Percentiles rank a stretch among this genome's conserved stretches.
These are phyloP conservation scores for Calameuta pallipes DNA, from an alignment of 2,888 invertebrate genomes.

Conservation along the genomic window DNA sequence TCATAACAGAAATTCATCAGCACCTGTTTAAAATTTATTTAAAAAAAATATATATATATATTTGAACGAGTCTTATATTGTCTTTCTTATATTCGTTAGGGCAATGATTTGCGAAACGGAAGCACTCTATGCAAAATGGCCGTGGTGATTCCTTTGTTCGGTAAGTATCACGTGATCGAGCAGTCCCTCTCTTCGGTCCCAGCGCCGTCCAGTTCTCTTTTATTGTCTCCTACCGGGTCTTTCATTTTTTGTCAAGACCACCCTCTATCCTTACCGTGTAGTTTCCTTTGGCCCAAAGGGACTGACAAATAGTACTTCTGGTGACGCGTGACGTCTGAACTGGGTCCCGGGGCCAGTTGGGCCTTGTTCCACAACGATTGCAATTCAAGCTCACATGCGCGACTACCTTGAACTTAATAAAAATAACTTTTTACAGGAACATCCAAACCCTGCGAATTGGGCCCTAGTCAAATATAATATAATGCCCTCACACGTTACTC, in stretches of 20 bases:
- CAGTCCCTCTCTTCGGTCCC: not conserved
- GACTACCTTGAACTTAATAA: not conserved
- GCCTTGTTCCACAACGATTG: not conserved
- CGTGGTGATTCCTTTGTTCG: not conserved
- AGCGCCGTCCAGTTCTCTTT: not conserved
- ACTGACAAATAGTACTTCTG: not conserved
- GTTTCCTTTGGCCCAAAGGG: not conserved
- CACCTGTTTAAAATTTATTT: no score
- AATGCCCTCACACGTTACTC: not conserved
- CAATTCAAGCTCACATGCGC: not conserved
- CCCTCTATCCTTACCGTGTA: not conserved
- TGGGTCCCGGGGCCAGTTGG: not conserved
- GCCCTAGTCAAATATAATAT: not conserved
- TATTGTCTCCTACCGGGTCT: not conserved
- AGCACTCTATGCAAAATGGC: not conserved
- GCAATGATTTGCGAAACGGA: not conserved
- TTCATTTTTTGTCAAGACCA: not conserved
- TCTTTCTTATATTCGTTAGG: not conserved
- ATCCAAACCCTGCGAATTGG: not conserved
- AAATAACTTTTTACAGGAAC: not conserved
- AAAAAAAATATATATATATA: no score
- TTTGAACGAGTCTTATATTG: not conserved
- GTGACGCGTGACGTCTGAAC: not conserved
- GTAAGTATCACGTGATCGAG: not conserved
- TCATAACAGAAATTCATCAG: not conserved